Evolutionary conservation across 2,797 vertebrate genomes (phyloP), one percentile per base, ranked within the genome.

Genomic region (Phoeniculus purpureus): DNA sequence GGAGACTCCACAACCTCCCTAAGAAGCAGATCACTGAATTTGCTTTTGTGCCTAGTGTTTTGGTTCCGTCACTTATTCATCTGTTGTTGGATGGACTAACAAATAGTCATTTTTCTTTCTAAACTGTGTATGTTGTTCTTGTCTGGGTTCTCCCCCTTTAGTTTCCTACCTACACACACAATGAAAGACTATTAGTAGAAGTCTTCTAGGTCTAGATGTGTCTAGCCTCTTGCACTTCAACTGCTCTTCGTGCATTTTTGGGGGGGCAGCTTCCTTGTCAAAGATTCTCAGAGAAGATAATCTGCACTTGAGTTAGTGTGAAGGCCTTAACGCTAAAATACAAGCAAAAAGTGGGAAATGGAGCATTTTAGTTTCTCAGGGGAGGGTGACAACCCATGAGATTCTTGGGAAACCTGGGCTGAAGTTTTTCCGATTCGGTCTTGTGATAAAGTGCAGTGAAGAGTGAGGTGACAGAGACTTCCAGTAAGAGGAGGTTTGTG

Each of bases 1-100:
- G 37, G 37, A 37, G 37, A 37, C 37, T 37, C 37, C 37, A 37
- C 37, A 37, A 64, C 47, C 62, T 70, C 61, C 20, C 59, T 80
- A 77, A 77, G 43, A 79, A 56, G 51, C 60, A 92, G 72, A 78
- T 89, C 43, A 51, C 31, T 61, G 77, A 61, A 82, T 87, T 89
- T 90, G 25, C 43, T 89, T 91, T 89, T 43, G 37, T 78, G 70
- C 15, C 17, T 71, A 77, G 50, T 12, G 21, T 91, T 93, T 87
- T 59, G 81, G 58, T 87, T 71, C 80, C 68, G 66, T n/a, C 60
- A 18, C 12, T 31, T 51, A 56, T 66, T 80, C 45, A 79, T 88
- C 40, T 56, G 31, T 72, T 61, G 45, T 61, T 83, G 72, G 59
- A 45, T 34, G 25, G 64, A 64, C 70, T 51, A 54, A 82, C 85